Percentiles rank a stretch among this genome's conserved stretches.
Evolutionary conservation across 2,888 invertebrate species (phyloP).

Genomic region (Malthinus flaveolus): DNA sequence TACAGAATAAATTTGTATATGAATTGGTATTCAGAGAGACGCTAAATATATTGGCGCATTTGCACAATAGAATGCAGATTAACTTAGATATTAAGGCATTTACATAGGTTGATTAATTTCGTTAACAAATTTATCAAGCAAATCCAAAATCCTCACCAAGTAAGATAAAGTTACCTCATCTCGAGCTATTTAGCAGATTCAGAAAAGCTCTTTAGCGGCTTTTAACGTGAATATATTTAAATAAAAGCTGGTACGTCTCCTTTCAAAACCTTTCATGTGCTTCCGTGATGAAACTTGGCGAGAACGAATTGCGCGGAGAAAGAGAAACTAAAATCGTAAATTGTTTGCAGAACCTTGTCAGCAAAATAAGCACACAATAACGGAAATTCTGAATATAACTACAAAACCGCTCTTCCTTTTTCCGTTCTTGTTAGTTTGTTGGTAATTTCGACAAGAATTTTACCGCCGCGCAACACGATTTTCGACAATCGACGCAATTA

Average conservation of each 20-base stretch:
- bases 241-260: constrained; percentile 23
- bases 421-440: constrained; percentile 24
- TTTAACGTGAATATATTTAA: constrained; percentile 26
- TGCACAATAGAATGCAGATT: constrained; percentile 27
- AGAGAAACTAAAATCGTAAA: constrained; percentile 24
- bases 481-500: constrained; percentile 23
- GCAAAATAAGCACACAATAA: constrained; percentile 31
- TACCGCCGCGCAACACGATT: constrained; percentile 26
- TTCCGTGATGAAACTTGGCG: background rate
- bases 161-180: constrained; percentile 34
- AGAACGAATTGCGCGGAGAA: constrained; percentile 6
- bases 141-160: constrained; percentile 28
- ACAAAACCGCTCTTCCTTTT: constrained; percentile 34
- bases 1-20: constrained; percentile 19
- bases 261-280: constrained; percentile 24
- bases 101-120: constrained; percentile 29
- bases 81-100: constrained; percentile 29
- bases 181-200: constrained; percentile 33
- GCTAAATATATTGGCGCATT: constrained; percentile 22
- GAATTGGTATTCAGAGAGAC: constrained; percentile 26
- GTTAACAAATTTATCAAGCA: constrained; percentile 30
- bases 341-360: constrained; percentile 27
- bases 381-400: constrained; percentile 32
- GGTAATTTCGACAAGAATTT: constrained; percentile 20
- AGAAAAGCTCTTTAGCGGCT: constrained; percentile 29